Evolutionary conservation across 37 sponge, comb jelly and placozoan species (phyloP), one percentile per base, ranked within the genome.

Genomic region (Crambe crambe): DNA sequence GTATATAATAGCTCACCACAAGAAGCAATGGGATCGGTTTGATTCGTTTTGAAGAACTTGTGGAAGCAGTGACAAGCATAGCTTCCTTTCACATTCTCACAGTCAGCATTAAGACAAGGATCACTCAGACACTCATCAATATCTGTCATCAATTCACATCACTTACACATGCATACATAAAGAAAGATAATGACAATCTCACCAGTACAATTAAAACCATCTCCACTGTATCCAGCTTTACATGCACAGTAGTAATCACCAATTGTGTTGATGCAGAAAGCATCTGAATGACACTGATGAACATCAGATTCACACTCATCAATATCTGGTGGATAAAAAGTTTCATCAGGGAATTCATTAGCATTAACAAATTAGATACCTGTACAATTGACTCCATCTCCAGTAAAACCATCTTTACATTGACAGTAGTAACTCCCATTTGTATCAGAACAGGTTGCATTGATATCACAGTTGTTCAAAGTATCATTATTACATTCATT

Each of bases 341-440:
- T n/a, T n/a, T n/a, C n/a, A n/a, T n/a, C n/a, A n/a, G n/a, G n/a
- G 36, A 30, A 35, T 27, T 20, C 40, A 54, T 26, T 18, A 29
- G 8, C 36, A 56, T 44, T 21, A 21, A 43, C 4, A 73, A 58
- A 36, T 56, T 56, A n/a, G n/a, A n/a, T n/a, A 80, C 80, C 69
- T 26, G 56, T 22, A 35, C 80, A 80, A 56, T 57, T 80, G 2
- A 56, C 57, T 37, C 83, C 83, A 73, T 76, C 57, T 40, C 76
- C 76, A 27, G 29, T 56, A 37, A 70, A 83, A 1, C 87, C 87
- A 70, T 51, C 6, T 66, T 75, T 70, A 61, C 87, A 87, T 23
- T 70, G 37, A 65, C 87, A 87, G 6, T 21, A 1, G 60, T 56
- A 87, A 60, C 82, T 81, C 0, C 87, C 87, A 70, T 60, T 27